phyloP scores from a whole-genome alignment of 2,113 vertebrate genomes.

The Corvus hawaiiensis region DNA sequence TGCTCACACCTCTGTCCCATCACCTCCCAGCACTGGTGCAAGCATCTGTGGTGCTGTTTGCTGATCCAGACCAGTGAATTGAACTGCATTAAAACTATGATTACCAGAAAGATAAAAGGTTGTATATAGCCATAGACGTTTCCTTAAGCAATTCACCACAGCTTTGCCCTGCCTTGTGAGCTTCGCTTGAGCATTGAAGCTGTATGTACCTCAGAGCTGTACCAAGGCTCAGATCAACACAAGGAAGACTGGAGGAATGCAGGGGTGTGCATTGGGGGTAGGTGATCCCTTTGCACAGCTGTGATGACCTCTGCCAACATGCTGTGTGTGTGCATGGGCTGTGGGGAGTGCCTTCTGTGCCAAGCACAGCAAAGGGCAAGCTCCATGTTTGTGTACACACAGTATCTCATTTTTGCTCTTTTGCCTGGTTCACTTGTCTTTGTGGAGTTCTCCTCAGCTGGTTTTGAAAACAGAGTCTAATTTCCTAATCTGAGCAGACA shows the following conservation, averaged over 20 bases:
- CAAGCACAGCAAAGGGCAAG: background rate
- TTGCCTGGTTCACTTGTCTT: background rate
- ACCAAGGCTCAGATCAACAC: background rate
- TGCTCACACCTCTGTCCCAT: background rate
- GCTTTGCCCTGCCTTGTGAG: background rate
- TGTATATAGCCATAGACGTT: background rate
- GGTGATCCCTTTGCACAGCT: background rate
- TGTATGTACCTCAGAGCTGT: background rate
- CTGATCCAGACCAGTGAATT: background rate
- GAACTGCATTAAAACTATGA: background rate
- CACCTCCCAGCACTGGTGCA: background rate
- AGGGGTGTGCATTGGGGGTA: fast-evolving
- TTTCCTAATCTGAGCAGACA: background rate
- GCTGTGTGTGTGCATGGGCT: background rate
- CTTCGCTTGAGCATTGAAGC: background rate
- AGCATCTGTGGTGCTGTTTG: background rate
- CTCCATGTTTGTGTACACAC: background rate
- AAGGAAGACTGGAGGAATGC: background rate
- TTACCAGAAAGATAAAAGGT: background rate
- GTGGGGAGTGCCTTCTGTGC: background rate
- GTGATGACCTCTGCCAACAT: fast-evolving
- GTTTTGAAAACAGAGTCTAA: background rate
- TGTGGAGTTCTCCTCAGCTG: background rate
- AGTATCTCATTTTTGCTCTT: background rate
- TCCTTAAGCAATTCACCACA: background rate